Evolutionary conservation across 2,888 invertebrate genomes (phyloP).

Genomic region (Hypercompe scribonia): DNA sequence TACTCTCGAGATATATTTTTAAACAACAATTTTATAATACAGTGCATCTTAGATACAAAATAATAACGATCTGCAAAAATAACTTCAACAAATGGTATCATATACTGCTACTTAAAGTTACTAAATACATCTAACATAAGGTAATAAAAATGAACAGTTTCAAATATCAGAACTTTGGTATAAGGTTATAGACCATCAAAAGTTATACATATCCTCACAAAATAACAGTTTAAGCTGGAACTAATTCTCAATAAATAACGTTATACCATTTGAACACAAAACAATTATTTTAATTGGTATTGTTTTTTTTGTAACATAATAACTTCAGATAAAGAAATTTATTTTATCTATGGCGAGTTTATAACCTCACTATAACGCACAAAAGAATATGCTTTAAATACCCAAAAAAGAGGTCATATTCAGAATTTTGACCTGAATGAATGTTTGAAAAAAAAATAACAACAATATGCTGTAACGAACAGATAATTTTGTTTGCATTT

Average conservation of each 20-base stretch:
- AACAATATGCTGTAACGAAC: neutral
- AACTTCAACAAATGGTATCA: constrained; percentile 3
- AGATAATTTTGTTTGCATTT: neutral
- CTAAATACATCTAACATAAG: neutral
- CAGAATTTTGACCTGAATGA: too few relatives aligned
- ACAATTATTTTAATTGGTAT: constrained; percentile 47
- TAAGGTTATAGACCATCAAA: neutral
- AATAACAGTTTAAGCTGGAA: constrained; percentile 39
- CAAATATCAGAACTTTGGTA: neutral
- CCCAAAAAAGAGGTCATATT: neutral
- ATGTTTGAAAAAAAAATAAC: neutral
- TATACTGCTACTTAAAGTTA: neutral
- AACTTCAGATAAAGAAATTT: neutral
- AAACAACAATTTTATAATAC: constrained; percentile 7
- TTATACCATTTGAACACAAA: constrained; percentile 61
- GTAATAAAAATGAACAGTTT: constrained; percentile 7
- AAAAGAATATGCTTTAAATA: neutral
- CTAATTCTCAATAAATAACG: constrained; percentile 60
- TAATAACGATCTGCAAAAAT: neutral
- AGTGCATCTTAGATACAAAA: constrained; percentile 3
- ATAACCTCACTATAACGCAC: neutral
- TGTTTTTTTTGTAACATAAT: constrained; percentile 5
- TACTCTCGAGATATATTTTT: constrained; percentile 21
- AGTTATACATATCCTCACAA: constrained; percentile 41
- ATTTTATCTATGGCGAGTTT: neutral